Conservation (phyloP, 2,888 invertebrate species). For the Enchytraeus crypticus region DNA sequence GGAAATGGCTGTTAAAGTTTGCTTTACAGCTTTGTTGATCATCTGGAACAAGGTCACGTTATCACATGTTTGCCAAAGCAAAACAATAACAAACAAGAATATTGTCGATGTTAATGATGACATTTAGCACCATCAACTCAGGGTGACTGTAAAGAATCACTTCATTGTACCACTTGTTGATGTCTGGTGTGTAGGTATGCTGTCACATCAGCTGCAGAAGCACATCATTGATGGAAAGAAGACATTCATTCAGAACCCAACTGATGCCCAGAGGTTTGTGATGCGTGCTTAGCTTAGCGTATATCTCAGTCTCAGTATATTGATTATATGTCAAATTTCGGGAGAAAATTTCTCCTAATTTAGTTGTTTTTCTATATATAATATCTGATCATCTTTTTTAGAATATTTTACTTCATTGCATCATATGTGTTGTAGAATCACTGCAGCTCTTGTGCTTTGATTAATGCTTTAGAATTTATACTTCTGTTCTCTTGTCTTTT, state of each 20-base stretch:
- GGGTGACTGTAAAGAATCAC: background rate
- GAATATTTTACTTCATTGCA: too few relatives aligned
- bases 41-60: too few relatives aligned
- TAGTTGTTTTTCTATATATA: background rate
- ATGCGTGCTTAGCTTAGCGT: background rate
- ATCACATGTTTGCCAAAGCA: too few relatives aligned
- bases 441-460: too few relatives aligned
- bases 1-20: too few relatives aligned
- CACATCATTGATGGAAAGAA: constrained; percentile 96
- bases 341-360: background rate
- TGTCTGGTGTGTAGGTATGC: constrained; percentile 47
- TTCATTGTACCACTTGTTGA: background rate
- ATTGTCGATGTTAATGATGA: too few relatives aligned
- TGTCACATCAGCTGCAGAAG: constrained; percentile 67
- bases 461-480: too few relatives aligned
- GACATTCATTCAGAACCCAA: constrained; percentile 91
- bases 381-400: background rate
- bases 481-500: too few relatives aligned
- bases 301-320: background rate
- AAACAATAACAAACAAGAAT: too few relatives aligned
- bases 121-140: too few relatives aligned
- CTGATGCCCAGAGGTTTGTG: constrained; percentile 75
- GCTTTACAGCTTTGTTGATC: too few relatives aligned
- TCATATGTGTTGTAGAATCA: too few relatives aligned
- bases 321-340: background rate